Percentiles rank a stretch among this genome's conserved stretches.
Evolutionary conservation across 2,888 invertebrate species (phyloP).

Genomic region (Imbricaverruca yamaguchii): DNA sequence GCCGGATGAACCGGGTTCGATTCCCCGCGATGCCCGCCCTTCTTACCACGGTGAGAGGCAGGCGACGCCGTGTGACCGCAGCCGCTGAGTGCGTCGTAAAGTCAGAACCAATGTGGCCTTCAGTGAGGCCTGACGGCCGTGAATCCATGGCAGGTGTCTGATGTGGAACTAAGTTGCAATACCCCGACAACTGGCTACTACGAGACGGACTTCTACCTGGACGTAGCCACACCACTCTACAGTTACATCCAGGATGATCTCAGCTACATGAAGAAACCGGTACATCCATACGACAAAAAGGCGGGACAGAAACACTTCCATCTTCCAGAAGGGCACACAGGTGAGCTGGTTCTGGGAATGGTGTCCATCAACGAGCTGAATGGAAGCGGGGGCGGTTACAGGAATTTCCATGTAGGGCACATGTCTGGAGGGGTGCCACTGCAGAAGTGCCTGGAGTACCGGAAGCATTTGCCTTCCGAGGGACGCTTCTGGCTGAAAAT

Average conservation of each 20-base stretch:
- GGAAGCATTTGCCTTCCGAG: too few species aligned
- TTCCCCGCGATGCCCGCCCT: background rate
- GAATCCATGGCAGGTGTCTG: background rate
- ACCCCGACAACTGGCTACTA: conserved; percentile 3
- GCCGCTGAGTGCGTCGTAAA: background rate
- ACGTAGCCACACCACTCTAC: background rate
- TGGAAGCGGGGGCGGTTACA: too few species aligned
- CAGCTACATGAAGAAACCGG: conserved; percentile 1
- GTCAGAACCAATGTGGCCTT: background rate
- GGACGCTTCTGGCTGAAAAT: too few species aligned
- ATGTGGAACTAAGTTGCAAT: conserved; percentile 2
- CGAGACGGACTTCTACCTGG: conserved; percentile 8
- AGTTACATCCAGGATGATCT: conserved; percentile 2
- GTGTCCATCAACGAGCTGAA: too few species aligned
- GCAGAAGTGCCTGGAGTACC: background rate
- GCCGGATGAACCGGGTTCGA: background rate
- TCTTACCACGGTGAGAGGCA: too few species aligned
- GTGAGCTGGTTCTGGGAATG: too few species aligned
- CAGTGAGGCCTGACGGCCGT: background rate
- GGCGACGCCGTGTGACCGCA: too few species aligned
- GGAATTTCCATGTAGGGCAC: too few species aligned
- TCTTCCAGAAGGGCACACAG: background rate
- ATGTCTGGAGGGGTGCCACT: background rate
- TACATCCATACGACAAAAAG: conserved; percentile 9
- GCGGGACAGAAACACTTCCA: background rate